Conservation (phyloP, 2,888 invertebrate genomes). For the Tineola bisselliella region DNA sequence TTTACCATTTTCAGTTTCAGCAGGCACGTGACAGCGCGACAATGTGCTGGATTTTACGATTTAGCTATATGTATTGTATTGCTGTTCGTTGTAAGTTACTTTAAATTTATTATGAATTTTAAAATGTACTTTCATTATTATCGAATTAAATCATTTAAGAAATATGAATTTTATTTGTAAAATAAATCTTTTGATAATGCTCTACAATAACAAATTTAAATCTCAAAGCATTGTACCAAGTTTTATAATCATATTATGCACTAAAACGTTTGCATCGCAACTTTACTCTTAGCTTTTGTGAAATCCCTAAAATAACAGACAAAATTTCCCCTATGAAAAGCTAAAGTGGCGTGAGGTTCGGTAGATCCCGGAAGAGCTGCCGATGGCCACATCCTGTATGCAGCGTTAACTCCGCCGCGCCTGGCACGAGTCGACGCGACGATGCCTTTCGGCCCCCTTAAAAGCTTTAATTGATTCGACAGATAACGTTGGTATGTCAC, state of each 20-base stretch:
- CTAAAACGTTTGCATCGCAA: slow-evolving; percentile 7
- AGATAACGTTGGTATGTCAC: slow-evolving; percentile 49
- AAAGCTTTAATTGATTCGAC: slow-evolving; percentile 45
- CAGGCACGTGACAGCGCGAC: slow-evolving; percentile 32
- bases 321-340: slow-evolving; percentile 31
- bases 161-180: too few relatives aligned
- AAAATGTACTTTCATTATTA: too few relatives aligned
- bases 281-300: slow-evolving; percentile 31
- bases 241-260: slow-evolving; percentile 6
- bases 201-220: slow-evolving; percentile 1
- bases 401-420: slow-evolving; percentile 20
- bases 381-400: slow-evolving; percentile 47
- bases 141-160: too few relatives aligned
- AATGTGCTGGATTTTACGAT: slow-evolving; percentile 14
- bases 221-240: background rate
- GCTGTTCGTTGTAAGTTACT: too few relatives aligned
- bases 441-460: slow-evolving; percentile 21
- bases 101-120: too few relatives aligned
- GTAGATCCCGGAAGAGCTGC: slow-evolving; percentile 36
- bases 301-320: slow-evolving; percentile 36
- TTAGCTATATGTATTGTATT: too few relatives aligned
- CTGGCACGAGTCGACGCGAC: slow-evolving; percentile 27
- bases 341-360: slow-evolving; percentile 44
- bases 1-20: slow-evolving; percentile 11
- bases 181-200: too few relatives aligned